Base-by-base conservation (phyloP, 1,140 invertebrate species). In the Dryas iulia region DNA sequence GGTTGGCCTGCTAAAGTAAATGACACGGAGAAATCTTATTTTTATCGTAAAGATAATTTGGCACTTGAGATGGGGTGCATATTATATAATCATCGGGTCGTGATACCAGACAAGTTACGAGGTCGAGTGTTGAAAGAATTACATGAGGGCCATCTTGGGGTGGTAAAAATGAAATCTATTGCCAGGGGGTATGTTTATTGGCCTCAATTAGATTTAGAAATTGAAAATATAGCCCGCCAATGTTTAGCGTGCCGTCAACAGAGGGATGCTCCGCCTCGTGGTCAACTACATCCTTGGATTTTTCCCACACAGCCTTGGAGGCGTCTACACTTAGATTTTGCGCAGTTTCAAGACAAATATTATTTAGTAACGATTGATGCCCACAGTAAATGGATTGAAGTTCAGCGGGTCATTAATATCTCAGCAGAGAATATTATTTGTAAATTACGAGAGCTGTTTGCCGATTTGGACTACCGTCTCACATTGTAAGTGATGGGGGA, bases 311-410 rank as follows among this genome's bases (percentile, higher is more conserved):
- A 67, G 6, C 77, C 79, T 5, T 86, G 82, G 81, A 66, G 69
- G 35, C 63, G 83, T 8, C 7, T 84, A 0, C 77, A 83, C 56
- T 67, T 69, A 7, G 81, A 86, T 61, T 83, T n/a, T n/a, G n/a
- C n/a, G n/a, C n/a, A n/a, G n/a, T n/a, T n/a, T n/a, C n/a, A n/a
- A n/a, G n/a, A n/a, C n/a, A n/a, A n/a, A n/a, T n/a, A n/a, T n/a
- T n/a, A n/a, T n/a, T n/a, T n/a, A n/a, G n/a, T n/a, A n/a, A 28
- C 26, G 3, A 53, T 53, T 53, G 47, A 53, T 14, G 47, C 47
- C 6, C 14, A 21, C 14, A 53, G 21, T 26, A 56, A 56, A 23
- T 56, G 54, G 54, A 56, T 56, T 12, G 54, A 56, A 12, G 54
- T 56, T 24, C 24, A 56, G 7, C 23, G 10, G 11, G 25, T 56